Base-by-base conservation (phyloP, 2,888 invertebrate genomes). In the Catocala fraxini region DNA sequence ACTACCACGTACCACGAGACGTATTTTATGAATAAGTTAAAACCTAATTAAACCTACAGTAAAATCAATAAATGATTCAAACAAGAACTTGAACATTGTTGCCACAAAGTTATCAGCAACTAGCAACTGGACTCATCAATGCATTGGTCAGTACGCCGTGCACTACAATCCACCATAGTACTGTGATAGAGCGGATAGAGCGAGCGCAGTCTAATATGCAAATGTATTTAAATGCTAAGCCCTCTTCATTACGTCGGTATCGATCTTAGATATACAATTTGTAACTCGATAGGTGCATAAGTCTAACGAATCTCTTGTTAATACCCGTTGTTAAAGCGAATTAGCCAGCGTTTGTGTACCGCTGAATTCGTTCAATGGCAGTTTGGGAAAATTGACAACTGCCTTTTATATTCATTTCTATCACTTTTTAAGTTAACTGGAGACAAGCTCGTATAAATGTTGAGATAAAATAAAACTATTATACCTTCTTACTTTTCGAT, bases 231-330 rank as follows among this genome's bases (percentile, higher is more conserved):
- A 94, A 94, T 94, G 89, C 86, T 91, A 89, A 93, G 90, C 91
- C 93, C 92, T 93, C 93, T 94, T 94, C 93, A 93, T 93, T 94
- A 93, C 93, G 86, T 82, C 85, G 84, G 90, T 90, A 93, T 94
- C 93, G 94, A 93, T 93, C 93, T 94, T 85, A 93, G 93, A 92
- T 93, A 93, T 88, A 92, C 92, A 93, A 93, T 93, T 93, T 93
- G 93, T 94, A 92, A 91, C 89, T 84, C 84, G 92, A 93, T 93
- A 93, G 90, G 89, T 88, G 83, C 83, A 86, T 84, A 83, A 87
- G 85, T 87, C 86, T 85, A 86, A 88, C 88, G 87, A 91, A 90
- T 91, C 88, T 86, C 80, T 85, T 82, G 82, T 83, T 85, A 84
- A 81, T 82, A 78, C 81, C 68, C 62, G 70, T 73, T 79, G 73